phyloP scores from a whole-genome alignment of 2,113 vertebrate species.

The Nicator chloris region DNA sequence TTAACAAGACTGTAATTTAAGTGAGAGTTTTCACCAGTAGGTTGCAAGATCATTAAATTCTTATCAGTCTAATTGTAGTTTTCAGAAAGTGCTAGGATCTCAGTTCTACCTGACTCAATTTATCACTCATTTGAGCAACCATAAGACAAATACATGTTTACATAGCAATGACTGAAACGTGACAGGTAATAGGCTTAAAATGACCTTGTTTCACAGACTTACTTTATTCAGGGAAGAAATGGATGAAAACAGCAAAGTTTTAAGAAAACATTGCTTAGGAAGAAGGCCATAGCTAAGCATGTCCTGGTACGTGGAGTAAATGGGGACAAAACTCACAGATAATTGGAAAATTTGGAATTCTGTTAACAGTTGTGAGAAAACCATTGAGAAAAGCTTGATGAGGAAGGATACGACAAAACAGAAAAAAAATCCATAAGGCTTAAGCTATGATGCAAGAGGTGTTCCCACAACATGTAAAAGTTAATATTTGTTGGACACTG shows the following conservation, averaged over 20 bases:
- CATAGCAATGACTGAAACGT: neutral
- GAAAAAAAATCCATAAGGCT: neutral
- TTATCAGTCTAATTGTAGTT: neutral
- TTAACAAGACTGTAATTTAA: neutral
- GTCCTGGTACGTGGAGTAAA: neutral
- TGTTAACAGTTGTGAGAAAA: neutral
- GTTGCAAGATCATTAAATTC: neutral
- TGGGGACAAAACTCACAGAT: neutral
- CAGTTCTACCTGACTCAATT: neutral
- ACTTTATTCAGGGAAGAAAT: neutral
- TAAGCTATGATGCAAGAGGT: neutral
- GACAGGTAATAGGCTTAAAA: neutral
- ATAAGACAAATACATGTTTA: neutral
- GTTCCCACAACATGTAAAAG: neutral
- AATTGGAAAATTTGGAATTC: neutral
- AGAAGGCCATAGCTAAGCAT: neutral
- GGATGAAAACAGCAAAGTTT: neutral
- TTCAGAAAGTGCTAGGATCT: neutral
- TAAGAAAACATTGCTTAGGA: neutral
- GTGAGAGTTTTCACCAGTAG: neutral
- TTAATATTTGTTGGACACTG: neutral
- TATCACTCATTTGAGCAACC: neutral
- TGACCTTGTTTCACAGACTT: neutral
- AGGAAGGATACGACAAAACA: neutral
- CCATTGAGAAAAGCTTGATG: neutral